These are phyloP conservation scores for Meiosimyza platycephala DNA, from an alignment of 2,888 invertebrate genomes.

Conservation along the genomic window DNA sequence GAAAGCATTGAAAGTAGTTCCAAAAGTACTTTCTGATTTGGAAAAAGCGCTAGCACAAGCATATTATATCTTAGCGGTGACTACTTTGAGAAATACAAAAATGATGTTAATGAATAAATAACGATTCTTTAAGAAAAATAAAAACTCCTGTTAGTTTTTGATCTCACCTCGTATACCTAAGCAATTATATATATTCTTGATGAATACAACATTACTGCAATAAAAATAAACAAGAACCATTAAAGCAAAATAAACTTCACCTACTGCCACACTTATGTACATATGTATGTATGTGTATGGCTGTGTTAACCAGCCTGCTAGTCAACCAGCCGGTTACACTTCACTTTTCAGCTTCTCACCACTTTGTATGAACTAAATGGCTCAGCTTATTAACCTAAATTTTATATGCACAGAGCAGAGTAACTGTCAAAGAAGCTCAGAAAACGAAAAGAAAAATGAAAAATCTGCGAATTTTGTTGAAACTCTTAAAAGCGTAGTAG, in stretches of 20 bases:
- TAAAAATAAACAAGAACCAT: neutral
- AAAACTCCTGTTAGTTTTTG: no score
- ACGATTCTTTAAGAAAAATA: no score
- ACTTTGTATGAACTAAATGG: neutral
- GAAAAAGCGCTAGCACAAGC: no score
- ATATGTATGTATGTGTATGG: conserved; percentile 7
- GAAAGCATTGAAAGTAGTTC: no score
- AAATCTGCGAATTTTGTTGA: neutral
- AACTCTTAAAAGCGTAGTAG: no score
- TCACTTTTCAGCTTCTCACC: neutral
- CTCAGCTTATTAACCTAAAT: conserved; percentile 16
- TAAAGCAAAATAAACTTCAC: conserved; percentile 23
- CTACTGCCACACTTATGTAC: conserved; percentile 26
- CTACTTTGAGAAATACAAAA: no score
- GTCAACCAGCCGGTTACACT: neutral
- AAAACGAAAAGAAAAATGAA: neutral
- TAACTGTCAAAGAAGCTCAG: conserved; percentile 1
- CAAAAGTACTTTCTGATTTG: no score
- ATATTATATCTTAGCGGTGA: no score
- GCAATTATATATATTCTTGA: no score
- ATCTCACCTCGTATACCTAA: no score
- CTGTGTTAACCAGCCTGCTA: neutral
- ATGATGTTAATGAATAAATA: no score
- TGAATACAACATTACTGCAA: no score
- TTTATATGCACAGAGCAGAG: neutral